Conservation (phyloP, 2,113 vertebrate species). For the Urocitellus parryii region DNA sequence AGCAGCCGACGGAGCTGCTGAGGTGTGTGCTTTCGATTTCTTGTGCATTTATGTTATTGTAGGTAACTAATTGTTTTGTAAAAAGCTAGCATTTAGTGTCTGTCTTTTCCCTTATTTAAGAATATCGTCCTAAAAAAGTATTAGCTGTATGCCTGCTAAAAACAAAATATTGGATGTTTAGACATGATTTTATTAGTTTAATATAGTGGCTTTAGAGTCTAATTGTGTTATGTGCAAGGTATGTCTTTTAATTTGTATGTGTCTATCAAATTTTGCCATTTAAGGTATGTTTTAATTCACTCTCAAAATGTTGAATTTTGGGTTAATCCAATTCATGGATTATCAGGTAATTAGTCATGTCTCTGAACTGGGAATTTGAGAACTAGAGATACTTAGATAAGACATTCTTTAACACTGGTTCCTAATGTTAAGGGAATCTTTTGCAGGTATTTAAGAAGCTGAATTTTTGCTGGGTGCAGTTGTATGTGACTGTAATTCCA, state of each 20-base stretch:
- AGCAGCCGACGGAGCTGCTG: conserved; percentile 96
- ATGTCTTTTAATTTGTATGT: neutral
- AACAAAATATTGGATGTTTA: neutral
- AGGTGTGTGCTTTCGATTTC: conserved; percentile 87
- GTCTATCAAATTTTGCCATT: neutral
- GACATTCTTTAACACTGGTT: neutral
- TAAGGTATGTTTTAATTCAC: neutral
- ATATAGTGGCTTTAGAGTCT: neutral
- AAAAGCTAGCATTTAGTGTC: neutral
- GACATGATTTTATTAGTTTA: neutral
- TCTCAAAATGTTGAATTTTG: conserved; percentile 10
- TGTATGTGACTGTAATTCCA: no score
- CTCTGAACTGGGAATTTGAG: neutral
- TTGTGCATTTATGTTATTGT: neutral
- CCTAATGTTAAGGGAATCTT: conserved; percentile 3
- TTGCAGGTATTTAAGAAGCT: neutral
- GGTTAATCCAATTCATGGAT: neutral
- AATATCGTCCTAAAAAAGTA: neutral
- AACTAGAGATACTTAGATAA: neutral
- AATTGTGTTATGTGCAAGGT: neutral
- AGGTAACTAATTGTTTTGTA: neutral
- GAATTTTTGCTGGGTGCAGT: no score
- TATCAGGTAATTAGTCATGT: conserved; percentile 16
- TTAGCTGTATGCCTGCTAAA: neutral
- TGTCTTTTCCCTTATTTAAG: conserved; percentile 12